Percentiles rank a stretch among this genome's conserved stretches.
Conservation (phyloP, 2,888 invertebrate species). For the Brachypalpus laphriformis region DNA sequence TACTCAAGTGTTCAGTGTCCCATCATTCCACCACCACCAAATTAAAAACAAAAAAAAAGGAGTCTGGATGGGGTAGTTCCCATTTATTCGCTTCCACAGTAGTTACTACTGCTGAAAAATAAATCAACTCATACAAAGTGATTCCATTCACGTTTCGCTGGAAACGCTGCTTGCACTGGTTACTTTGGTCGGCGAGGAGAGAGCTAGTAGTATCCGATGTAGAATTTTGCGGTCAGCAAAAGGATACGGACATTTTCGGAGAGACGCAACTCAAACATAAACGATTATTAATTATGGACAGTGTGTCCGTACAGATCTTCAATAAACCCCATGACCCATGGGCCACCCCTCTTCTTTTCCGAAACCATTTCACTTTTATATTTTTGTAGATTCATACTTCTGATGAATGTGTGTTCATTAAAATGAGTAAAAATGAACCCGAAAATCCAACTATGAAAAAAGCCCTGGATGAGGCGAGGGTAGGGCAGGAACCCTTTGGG, state of each 20-base stretch:
- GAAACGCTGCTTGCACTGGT: constrained; percentile 32
- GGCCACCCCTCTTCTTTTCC: not conserved
- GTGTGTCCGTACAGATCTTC: constrained; percentile 63
- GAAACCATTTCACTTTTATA: constrained; percentile 56
- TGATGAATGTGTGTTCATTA: constrained; percentile 71
- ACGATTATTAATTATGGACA: constrained; percentile 70
- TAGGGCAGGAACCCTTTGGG: constrained; percentile 45
- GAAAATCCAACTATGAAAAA: constrained; percentile 57
- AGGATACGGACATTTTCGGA: constrained; percentile 56
- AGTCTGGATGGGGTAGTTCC: constrained; percentile 4
- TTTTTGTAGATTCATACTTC: constrained; percentile 62
- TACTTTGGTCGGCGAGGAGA: constrained; percentile 17
- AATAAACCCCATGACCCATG: constrained; percentile 57
- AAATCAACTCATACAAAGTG: constrained; percentile 68
- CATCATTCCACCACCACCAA: constrained; percentile 14
- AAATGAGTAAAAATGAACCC: constrained; percentile 66
- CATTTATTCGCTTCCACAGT: constrained; percentile 52
- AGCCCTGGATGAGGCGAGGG: not conserved
- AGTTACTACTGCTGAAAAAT: constrained; percentile 55
- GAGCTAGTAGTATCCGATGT: constrained; percentile 33
- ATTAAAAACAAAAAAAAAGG: constrained; percentile 25
- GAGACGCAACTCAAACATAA: constrained; percentile 68
- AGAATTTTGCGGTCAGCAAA: constrained; percentile 61
- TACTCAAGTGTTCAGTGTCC: constrained; percentile 37
- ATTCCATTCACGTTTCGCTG: constrained; percentile 62